A percentile compares a stretch with the other conserved stretches of the same genome.
Evolutionary conservation across 2,888 invertebrate genomes (phyloP).

Genomic region (Agelastica alni): DNA sequence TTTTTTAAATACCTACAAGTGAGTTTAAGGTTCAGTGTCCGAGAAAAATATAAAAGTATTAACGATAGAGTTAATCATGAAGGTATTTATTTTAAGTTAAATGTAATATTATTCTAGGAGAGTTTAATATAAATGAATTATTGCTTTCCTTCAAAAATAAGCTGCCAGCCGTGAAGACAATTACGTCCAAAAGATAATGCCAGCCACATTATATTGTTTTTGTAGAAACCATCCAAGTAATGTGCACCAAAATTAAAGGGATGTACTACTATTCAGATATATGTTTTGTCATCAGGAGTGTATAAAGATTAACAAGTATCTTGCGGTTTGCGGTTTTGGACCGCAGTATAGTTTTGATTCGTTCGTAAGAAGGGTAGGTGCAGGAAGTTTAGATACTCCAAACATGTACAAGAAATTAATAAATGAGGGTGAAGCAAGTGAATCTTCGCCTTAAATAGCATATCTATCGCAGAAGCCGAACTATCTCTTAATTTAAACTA

Average conservation of each 20-base stretch:
- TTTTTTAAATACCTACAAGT: too few species aligned
- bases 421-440: neutral
- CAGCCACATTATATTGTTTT: constrained; percentile 43
- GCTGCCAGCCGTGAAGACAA: constrained; percentile 38
- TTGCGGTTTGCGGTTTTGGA: constrained; percentile 29
- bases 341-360: constrained; percentile 7
- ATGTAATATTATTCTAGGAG: constrained; percentile 3
- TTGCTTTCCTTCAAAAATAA: constrained; percentile 27
- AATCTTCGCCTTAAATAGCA: neutral
- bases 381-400: neutral
- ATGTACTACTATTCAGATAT: constrained; percentile 40
- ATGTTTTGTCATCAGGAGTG: constrained; percentile 43
- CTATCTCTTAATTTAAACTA: neutral
- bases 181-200: constrained; percentile 42
- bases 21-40: too few species aligned
- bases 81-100: neutral
- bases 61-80: neutral
- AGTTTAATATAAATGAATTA: constrained; percentile 20
- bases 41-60: too few species aligned
- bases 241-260: constrained; percentile 42
- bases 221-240: constrained; percentile 39
- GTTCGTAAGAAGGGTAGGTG: neutral
- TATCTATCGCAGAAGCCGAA: neutral
- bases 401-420: constrained; percentile 3
- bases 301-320: constrained; percentile 45